Evolutionary conservation across 2,888 invertebrate species (phyloP).

Genomic region (Gastracanthus pulcherrimus): DNA sequence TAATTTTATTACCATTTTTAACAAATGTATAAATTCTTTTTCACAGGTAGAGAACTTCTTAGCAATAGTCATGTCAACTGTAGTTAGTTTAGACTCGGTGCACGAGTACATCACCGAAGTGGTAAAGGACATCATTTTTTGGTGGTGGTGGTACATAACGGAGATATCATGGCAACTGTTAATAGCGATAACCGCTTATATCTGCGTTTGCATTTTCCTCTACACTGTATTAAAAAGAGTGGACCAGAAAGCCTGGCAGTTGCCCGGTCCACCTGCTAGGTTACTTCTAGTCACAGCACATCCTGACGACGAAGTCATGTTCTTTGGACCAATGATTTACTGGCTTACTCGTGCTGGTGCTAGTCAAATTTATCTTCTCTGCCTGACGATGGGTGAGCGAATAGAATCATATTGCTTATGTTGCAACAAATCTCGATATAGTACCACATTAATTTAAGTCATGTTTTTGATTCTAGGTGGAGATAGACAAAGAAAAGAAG

Average conservation of each 20-base stretch:
- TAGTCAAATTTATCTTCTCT: conserved; percentile 88
- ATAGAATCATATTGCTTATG: neutral
- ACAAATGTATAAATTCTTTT: neutral
- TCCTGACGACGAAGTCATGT: conserved; percentile 99
- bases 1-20: too few species aligned
- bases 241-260: conserved; percentile 72
- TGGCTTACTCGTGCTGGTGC: conserved; percentile 82
- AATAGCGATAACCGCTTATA: conserved; percentile 69
- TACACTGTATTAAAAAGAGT: conserved; percentile 71
- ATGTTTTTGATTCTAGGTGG: conserved; percentile 70
- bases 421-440: too few species aligned
- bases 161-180: conserved; percentile 74
- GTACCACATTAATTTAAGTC: neutral
- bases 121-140: conserved; percentile 68
- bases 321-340: conserved; percentile 94
- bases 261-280: conserved; percentile 77
- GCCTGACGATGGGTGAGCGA: conserved; percentile 88
- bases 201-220: conserved; percentile 71
- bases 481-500: conserved; percentile 82
- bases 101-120: conserved; percentile 65
- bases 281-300: conserved; percentile 94
- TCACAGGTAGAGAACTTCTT: conserved; percentile 15
- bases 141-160: conserved; percentile 73
- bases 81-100: conserved; percentile 64
- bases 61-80: conserved; percentile 45